Percentiles rank a stretch among this genome's conserved stretches.
Evolutionary conservation across 64 coral and sea anemone species (phyloP).

Genomic region (Pocillopora damicornis): DNA sequence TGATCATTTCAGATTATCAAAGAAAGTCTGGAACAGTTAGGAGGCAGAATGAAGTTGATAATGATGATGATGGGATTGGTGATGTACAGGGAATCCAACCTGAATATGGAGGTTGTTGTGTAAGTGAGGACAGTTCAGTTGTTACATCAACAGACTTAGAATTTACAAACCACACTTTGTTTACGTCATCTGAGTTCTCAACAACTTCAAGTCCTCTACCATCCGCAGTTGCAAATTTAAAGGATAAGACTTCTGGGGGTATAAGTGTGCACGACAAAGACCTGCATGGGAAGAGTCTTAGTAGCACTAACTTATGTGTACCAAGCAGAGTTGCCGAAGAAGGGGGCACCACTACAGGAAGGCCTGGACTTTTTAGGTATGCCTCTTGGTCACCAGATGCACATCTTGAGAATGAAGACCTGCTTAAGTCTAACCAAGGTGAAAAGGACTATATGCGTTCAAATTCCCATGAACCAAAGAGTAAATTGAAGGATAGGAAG

Average conservation of each 20-base stretch:
- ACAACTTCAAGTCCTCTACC: background rate
- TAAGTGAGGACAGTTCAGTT: background rate
- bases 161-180: background rate
- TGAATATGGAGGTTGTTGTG: background rate
- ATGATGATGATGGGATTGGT: background rate
- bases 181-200: background rate
- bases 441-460: background rate
- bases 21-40: background rate
- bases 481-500: conserved; percentile 11
- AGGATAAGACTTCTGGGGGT: background rate
- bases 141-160: background rate
- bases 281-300: background rate
- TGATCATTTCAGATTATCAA: conserved; percentile 23
- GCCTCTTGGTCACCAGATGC: background rate
- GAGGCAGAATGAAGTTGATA: background rate
- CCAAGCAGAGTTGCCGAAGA: too few relatives aligned
- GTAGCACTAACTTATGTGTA: background rate
- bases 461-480: background rate
- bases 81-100: background rate
- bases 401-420: background rate
- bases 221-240: background rate
- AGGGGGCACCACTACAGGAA: background rate
- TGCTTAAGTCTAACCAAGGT: background rate
- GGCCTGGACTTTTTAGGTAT: background rate
- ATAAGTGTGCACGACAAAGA: background rate